phyloP scores from a whole-genome alignment of 92 coral and sea anemone genomes.

The Anthopleura xanthogrammica region DNA sequence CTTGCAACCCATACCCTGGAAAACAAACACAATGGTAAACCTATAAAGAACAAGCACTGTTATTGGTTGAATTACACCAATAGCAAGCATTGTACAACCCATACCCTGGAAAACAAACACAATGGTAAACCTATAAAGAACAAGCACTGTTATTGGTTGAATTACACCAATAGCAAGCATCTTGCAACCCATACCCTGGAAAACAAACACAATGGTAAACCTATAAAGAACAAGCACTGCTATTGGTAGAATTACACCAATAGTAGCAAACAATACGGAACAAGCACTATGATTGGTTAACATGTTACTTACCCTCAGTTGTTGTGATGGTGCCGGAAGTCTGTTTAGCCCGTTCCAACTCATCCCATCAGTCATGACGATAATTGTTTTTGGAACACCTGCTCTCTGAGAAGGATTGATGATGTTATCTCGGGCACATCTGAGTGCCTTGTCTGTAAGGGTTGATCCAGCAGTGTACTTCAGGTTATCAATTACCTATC shows the following conservation, averaged over 20 bases:
- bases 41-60: not conserved
- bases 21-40: not conserved
- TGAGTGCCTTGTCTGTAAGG: slow-evolving; percentile 12
- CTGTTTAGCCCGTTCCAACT: not conserved
- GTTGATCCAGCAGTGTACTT: slow-evolving; percentile 3
- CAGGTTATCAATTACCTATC: not conserved
- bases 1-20: not conserved
- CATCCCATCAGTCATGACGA: slow-evolving; percentile 8
- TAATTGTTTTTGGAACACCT: slow-evolving; percentile 9
- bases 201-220: too few relatives aligned
- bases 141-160: not conserved
- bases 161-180: too few relatives aligned
- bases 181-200: too few relatives aligned
- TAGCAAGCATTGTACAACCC: not conserved
- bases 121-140: not conserved
- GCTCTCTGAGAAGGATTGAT: not conserved
- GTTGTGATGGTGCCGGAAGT: not conserved
- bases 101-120: not conserved
- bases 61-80: not conserved
- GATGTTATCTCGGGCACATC: slow-evolving; percentile 14
- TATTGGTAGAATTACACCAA: too few relatives aligned
- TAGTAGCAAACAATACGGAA: too few relatives aligned
- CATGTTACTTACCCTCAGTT: not conserved
- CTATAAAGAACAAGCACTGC: too few relatives aligned
- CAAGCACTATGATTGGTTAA: too few relatives aligned